Evolutionary conservation across 2,888 invertebrate species (phyloP), one percentile per base, ranked within the genome.

Genomic region (Ischnura elegans): DNA sequence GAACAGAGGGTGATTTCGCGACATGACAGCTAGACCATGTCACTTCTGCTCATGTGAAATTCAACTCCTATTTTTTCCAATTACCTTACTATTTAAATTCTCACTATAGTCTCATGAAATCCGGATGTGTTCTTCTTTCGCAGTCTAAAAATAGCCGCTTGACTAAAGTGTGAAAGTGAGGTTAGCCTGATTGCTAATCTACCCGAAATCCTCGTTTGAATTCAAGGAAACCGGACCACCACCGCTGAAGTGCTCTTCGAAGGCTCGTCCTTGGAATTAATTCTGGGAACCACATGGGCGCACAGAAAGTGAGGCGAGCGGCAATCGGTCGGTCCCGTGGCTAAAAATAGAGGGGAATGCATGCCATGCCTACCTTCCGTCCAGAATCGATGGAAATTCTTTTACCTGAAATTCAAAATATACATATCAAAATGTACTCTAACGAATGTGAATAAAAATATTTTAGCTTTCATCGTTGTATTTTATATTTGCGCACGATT

Each of bases 251-350:
- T 36, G 76, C 76, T 5, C 13, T 76, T 76, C 76, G 76, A 36
- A 76, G 76, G 36, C 76, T 13, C 66, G 90, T 25, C 90, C 90
- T 90, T 90, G 61, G 51, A 90, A 90, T 90, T 90, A 90, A 90
- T 90, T n/a, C 90, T 42, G 36, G 1, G 76, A 76, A 76, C 76
- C 76, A 36, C 76, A 76, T 76, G 76, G 76, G 76, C 76, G 10
- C 76, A 61, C 25, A 25, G 10, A 61, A 61, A 61, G n/a, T 61
- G 76, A 76, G 0, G 76, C 76, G 36, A n/a, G 25, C 8, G 36
- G 76, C 76, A 76, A 76, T 76, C 76, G 76, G 29, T 36, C 36
- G 13, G 13, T 36, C 13, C 36, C 2, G 76, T 36, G 5, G 10
- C 16, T 29, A 76, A 76, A 76, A 76, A 76, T 76, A 36, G 76